Percentiles rank a stretch among this genome's conserved stretches.
These are phyloP conservation scores for Dicrurus megarhynchus DNA, from an alignment of 2,113 vertebrate genomes.

Conservation along the genomic window DNA sequence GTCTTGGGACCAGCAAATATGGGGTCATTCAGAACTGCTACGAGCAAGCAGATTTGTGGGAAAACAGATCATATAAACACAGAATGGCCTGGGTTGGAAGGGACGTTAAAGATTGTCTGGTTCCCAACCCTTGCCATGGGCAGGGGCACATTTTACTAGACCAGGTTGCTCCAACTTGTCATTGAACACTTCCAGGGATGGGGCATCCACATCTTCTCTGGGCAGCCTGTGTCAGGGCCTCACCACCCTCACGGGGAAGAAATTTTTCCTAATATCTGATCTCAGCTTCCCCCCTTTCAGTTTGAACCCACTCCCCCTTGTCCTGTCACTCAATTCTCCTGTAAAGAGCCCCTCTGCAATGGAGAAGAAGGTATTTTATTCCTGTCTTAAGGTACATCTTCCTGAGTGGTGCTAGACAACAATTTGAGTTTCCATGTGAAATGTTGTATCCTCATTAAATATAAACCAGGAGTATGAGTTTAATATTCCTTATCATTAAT, in stretches of 20 bases:
- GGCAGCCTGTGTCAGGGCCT: background rate
- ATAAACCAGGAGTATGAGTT: background rate
- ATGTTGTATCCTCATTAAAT: background rate
- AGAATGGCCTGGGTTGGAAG: background rate
- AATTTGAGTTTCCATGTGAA: background rate
- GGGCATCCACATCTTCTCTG: no score
- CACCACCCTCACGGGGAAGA: fast-evolving
- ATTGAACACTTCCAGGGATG: background rate
- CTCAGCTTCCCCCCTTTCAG: background rate
- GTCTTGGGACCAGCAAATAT: background rate
- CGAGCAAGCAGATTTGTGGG: background rate
- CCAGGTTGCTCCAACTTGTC: background rate
- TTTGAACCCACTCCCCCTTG: background rate
- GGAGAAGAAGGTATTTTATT: background rate
- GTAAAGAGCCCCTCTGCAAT: background rate
- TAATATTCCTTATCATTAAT: background rate
- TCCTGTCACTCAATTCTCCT: no score
- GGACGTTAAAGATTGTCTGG: background rate
- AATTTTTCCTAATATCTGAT: background rate
- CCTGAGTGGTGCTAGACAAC: background rate
- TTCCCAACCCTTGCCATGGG: background rate
- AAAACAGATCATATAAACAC: background rate
- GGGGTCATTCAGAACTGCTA: background rate
- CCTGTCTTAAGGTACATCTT: background rate
- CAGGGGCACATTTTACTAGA: background rate